A percentile compares a stretch with the other conserved stretches of the same genome.
Evolutionary conservation across 1,140 invertebrate species (phyloP).

Genomic region (Gryon sp.): DNA sequence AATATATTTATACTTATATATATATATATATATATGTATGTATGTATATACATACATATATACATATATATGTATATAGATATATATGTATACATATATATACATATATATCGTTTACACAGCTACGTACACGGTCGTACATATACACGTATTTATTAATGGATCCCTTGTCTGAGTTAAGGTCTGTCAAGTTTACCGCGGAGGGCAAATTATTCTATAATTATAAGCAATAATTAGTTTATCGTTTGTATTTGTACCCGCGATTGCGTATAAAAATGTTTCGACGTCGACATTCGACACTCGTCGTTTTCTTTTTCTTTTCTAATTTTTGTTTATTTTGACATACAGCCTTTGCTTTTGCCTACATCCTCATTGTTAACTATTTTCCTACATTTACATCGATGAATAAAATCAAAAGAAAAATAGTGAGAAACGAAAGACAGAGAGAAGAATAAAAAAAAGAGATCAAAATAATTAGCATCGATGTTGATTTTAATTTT

Average conservation of each 20-base stretch:
- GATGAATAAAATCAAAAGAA: conserved; percentile 7
- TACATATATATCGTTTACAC: conserved; percentile 31
- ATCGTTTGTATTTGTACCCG: conserved; percentile 16
- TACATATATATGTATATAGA: conserved; percentile 67
- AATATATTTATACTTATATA: conserved; percentile 70
- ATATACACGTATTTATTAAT: conserved; percentile 23
- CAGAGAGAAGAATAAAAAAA: not conserved
- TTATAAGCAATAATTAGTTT: conserved; percentile 14
- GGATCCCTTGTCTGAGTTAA: conserved; percentile 24
- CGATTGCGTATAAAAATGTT: conserved; percentile 36
- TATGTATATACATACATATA: conserved; percentile 40
- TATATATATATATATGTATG: conserved; percentile 55
- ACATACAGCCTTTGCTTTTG: conserved; percentile 4
- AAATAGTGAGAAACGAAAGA: not conserved
- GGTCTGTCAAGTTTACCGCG: conserved; percentile 39
- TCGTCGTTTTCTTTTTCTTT: too few relatives aligned
- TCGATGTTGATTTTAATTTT: conserved; percentile 35
- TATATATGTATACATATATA: too few relatives aligned
- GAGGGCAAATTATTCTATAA: conserved; percentile 10
- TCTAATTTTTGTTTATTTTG: too few relatives aligned
- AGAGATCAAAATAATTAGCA: conserved; percentile 8
- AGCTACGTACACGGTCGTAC: conserved; percentile 64
- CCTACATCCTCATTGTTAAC: not conserved
- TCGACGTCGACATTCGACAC: conserved; percentile 9
- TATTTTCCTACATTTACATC: conserved; percentile 19